A percentile compares a stretch with the other conserved stretches of the same genome.
Evolutionary conservation across 92 coral and sea anemone genomes (phyloP).

Genomic region (Epizoanthus rinbou): DNA sequence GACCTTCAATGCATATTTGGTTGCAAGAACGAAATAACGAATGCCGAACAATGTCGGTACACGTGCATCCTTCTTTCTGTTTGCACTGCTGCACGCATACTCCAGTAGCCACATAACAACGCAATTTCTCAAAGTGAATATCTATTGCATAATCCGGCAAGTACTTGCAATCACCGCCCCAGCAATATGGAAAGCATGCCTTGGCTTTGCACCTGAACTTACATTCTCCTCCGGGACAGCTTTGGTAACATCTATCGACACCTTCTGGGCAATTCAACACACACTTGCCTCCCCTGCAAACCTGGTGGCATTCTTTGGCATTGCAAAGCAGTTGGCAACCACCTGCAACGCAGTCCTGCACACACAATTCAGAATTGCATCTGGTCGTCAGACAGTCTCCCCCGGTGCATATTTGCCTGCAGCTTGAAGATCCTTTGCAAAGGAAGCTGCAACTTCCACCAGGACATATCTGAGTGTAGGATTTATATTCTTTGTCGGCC

Average conservation of each 20-base stretch:
- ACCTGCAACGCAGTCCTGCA: slow-evolving; percentile 66
- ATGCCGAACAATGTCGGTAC: slow-evolving; percentile 35
- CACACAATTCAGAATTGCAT: slow-evolving; percentile 57
- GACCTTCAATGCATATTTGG: slow-evolving; percentile 65
- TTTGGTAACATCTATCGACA: slow-evolving; percentile 64
- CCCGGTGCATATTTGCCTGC: slow-evolving; percentile 63
- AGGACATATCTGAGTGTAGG: slow-evolving; percentile 59
- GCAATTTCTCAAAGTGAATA: neutral
- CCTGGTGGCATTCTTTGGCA: slow-evolving; percentile 59
- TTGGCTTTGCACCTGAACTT: slow-evolving; percentile 61
- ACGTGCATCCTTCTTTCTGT: slow-evolving; percentile 54
- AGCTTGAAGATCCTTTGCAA: slow-evolving; percentile 53
- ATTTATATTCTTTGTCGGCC: slow-evolving; percentile 51
- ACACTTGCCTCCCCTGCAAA: slow-evolving; percentile 64
- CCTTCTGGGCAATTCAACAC: slow-evolving; percentile 48
- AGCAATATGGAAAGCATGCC: slow-evolving; percentile 64
- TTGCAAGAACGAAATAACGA: slow-evolving; percentile 47
- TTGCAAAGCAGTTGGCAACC: slow-evolving; percentile 54
- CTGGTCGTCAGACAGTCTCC: slow-evolving; percentile 56
- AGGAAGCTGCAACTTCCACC: slow-evolving; percentile 70
- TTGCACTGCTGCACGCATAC: slow-evolving; percentile 66
- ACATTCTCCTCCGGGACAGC: slow-evolving; percentile 73
- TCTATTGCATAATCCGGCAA: slow-evolving; percentile 54
- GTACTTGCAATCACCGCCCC: slow-evolving; percentile 64
- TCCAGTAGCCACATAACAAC: slow-evolving; percentile 36